phyloP scores from a whole-genome alignment of 2,797 vertebrate species.

The Eulemur coronatus region DNA sequence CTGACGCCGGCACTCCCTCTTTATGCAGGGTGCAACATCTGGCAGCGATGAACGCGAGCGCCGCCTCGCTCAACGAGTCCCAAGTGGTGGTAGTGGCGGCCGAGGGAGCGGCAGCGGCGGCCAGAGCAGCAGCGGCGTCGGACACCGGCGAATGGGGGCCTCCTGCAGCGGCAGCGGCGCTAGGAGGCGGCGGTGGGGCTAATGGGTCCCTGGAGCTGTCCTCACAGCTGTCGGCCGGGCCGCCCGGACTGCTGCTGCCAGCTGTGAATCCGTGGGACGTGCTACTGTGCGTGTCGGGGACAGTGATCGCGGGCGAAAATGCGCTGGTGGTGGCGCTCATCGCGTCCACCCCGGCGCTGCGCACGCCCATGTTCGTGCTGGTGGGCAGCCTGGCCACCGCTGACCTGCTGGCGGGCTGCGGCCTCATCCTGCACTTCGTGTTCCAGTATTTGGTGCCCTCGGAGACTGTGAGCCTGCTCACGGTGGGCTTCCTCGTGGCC shows the following conservation, averaged over 20 bases:
- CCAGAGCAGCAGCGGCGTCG: slow-evolving; percentile 38
- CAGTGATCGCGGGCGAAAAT: slow-evolving; percentile 97
- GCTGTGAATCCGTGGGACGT: slow-evolving; percentile 97
- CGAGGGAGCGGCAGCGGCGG: slow-evolving; percentile 65
- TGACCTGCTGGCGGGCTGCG: slow-evolving; percentile 95
- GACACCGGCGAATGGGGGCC: slow-evolving; percentile 69
- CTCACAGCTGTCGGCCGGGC: slow-evolving; percentile 78
- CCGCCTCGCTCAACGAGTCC: slow-evolving; percentile 81
- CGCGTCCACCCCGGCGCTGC: slow-evolving; percentile 94
- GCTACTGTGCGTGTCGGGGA: slow-evolving; percentile 97
- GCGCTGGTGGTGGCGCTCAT: slow-evolving; percentile 98
- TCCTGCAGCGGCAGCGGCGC: slow-evolving; percentile 43
- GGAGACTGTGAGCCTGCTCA: slow-evolving; percentile 95
- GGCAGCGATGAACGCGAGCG: slow-evolving; percentile 89
- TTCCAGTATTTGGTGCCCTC: slow-evolving; percentile 96
- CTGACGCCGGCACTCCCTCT: not conserved
- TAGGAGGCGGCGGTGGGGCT: slow-evolving; percentile 52
- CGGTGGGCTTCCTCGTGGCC: slow-evolving; percentile 96
- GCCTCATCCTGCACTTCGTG: slow-evolving; percentile 97
- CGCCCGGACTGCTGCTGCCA: slow-evolving; percentile 74
- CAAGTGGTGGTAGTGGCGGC: slow-evolving; percentile 76
- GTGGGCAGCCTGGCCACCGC: slow-evolving; percentile 98
- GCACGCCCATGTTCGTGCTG: slow-evolving; percentile 97
- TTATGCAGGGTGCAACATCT: slow-evolving; percentile 70
- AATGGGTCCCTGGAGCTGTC: slow-evolving; percentile 87